Conservation (phyloP, 2,113 vertebrate genomes). For the Bufo gargarizans region DNA sequence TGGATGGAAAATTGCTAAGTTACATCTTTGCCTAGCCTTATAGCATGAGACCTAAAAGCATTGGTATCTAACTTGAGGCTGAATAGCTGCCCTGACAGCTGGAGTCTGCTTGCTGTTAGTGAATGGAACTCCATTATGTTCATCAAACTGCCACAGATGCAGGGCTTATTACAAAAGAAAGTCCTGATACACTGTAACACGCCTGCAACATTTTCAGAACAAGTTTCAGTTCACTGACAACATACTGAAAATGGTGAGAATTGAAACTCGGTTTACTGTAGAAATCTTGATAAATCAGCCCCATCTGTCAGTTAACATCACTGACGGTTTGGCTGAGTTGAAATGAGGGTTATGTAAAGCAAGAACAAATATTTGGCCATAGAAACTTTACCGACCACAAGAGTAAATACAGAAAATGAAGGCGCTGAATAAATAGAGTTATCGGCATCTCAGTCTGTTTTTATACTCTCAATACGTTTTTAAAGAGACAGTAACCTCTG, state of each 20-base stretch:
- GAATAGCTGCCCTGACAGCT: no score
- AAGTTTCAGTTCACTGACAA: background rate
- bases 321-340: background rate
- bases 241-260: background rate
- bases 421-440: conserved; percentile 10
- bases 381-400: conserved; percentile 12
- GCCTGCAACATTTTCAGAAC: background rate
- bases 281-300: background rate
- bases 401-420: conserved; percentile 2
- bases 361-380: conserved; percentile 21
- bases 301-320: background rate
- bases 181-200: no score
- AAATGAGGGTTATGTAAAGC: conserved; percentile 10
- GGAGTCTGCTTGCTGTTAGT: background rate
- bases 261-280: no score
- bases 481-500: background rate
- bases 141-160: no score
- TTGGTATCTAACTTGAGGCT: no score
- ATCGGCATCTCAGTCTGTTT: background rate
- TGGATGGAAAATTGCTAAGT: no score
- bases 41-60: no score
- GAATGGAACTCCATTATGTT: background rate
- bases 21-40: no score
- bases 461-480: background rate
- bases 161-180: background rate